These are phyloP conservation scores for Bambusicola thoracicus DNA, from an alignment of 2,113 vertebrate genomes.

Conservation along the genomic window DNA sequence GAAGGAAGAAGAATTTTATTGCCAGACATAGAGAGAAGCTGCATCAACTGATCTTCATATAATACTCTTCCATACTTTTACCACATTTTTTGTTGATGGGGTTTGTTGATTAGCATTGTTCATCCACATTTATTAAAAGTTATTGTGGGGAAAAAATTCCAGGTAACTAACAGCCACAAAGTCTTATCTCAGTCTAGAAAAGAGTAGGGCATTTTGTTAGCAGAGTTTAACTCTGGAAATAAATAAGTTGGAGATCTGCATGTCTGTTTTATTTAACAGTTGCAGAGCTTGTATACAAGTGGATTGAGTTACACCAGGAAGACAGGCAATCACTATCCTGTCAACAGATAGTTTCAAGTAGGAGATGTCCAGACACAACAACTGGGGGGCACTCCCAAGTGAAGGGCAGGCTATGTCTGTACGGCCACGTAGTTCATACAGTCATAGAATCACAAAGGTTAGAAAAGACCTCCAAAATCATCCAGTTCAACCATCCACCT, in stretches of 20 bases:
- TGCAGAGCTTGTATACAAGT: background rate
- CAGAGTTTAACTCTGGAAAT: background rate
- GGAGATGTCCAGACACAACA: accelerated
- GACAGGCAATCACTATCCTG: accelerated
- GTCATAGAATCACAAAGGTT: too few relatives aligned
- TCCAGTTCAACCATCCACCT: too few relatives aligned
- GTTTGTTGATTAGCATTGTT: background rate
- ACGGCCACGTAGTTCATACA: too few relatives aligned
- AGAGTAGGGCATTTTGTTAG: background rate
- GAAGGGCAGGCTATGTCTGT: background rate
- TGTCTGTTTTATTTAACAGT: background rate
- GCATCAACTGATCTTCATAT: background rate
- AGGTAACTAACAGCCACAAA: background rate
- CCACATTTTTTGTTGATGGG: background rate
- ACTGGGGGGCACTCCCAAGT: background rate
- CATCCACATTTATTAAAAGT: background rate
- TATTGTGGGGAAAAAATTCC: background rate
- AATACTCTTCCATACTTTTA: background rate
- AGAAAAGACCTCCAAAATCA: too few relatives aligned
- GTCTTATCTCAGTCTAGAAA: background rate
- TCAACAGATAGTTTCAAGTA: background rate
- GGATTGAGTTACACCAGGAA: background rate
- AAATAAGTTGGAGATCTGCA: background rate
- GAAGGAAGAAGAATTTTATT: background rate
- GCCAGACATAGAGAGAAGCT: background rate